Conservation (phyloP, 2,113 vertebrate genomes). For the Silurus glanis region DNA sequence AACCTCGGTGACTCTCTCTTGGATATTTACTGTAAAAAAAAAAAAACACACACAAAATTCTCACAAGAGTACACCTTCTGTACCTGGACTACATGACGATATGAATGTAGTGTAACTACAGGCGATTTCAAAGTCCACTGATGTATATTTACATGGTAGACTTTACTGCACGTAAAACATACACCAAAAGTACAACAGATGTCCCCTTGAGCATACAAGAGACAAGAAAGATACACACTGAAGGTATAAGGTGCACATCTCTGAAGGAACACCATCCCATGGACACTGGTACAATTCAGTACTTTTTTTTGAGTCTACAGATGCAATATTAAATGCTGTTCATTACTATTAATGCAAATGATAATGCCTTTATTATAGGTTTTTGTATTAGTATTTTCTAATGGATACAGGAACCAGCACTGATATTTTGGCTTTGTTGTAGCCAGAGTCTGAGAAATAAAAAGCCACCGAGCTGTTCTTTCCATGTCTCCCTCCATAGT, state of each 20-base stretch:
- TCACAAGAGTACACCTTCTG: neutral
- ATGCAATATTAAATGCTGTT: neutral
- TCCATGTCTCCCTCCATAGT: neutral
- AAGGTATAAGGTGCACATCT: neutral
- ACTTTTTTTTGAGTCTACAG: neutral
- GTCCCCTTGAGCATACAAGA: neutral
- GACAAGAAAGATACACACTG: neutral
- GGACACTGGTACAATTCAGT: neutral
- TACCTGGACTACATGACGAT: neutral
- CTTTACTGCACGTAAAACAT: neutral
- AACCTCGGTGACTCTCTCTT: neutral
- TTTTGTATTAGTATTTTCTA: neutral
- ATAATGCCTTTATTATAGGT: neutral
- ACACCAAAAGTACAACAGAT: neutral
- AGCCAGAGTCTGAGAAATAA: neutral
- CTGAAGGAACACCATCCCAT: too few species aligned
- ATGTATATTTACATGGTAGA: neutral
- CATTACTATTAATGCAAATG: neutral
- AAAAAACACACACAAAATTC: neutral
- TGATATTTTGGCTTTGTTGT: neutral
- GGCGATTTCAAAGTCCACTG: neutral
- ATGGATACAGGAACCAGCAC: neutral
- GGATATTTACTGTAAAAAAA: neutral
- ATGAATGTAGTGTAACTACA: neutral
- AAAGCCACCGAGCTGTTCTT: neutral